These are phyloP conservation scores for Actinia equina DNA, from an alignment of 64 coral and sea anemone genomes.

Conservation along the genomic window DNA sequence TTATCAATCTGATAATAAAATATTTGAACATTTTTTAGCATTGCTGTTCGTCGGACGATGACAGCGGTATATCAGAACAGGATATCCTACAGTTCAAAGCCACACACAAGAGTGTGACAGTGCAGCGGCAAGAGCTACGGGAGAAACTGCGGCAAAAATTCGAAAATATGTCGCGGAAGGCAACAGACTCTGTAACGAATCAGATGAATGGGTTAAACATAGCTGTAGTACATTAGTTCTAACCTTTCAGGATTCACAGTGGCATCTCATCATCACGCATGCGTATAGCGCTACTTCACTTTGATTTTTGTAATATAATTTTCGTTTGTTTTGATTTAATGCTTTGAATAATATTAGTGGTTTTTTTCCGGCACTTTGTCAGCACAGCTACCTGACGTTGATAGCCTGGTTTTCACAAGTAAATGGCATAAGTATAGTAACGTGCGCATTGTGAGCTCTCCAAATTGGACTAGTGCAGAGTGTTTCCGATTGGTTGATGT, in stretches of 20 bases:
- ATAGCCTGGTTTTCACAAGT: too few species aligned
- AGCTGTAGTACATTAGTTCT: constrained; percentile 63
- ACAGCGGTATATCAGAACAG: constrained; percentile 75
- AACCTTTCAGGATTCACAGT: background rate
- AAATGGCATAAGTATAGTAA: too few species aligned
- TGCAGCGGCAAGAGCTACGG: constrained; percentile 75
- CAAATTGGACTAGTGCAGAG: too few species aligned
- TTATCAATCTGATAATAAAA: too few species aligned
- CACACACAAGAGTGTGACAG: constrained; percentile 65
- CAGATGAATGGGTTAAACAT: constrained; percentile 62
- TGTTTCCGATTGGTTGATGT: too few species aligned
- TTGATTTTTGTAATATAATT: constrained; percentile 1
- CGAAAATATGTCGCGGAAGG: constrained; percentile 65
- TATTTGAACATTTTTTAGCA: constrained; percentile 27
- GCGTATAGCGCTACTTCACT: constrained; percentile 5
- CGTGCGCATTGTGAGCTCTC: too few species aligned
- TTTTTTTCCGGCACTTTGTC: background rate
- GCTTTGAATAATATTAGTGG: background rate
- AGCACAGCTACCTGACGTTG: background rate
- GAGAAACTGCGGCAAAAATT: constrained; percentile 87
- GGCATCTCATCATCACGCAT: constrained; percentile 25
- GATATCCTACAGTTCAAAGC: constrained; percentile 81
- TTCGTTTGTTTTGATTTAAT: background rate
- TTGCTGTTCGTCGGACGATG: constrained; percentile 75
- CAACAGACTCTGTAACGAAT: constrained; percentile 25